Base-by-base conservation (phyloP, 2,888 invertebrate genomes). In the Melieria picta region DNA sequence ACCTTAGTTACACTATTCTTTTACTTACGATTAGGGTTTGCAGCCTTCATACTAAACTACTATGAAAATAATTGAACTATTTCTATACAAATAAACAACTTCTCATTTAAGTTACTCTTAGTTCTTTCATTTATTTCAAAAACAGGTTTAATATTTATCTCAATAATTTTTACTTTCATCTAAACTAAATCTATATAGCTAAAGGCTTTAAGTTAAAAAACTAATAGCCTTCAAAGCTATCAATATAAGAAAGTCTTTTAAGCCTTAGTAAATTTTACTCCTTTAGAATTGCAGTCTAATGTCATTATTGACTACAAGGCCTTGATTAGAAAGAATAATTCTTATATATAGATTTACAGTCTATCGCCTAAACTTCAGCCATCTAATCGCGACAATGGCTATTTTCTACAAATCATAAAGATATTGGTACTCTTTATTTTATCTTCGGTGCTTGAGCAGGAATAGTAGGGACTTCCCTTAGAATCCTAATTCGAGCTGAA, bases 181-280 rank as follows among this genome's bases (percentile, higher is more conserved):
- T 16, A 16, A 16, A 16, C 16, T 16, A 16, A 16, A 16, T 16
- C 16, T 16, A 16, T 69, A 65, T 69, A 69, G 10, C 11, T 42
- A 75, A 89, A 89, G 88, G 87, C 87, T 90, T 89, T 89, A 89
- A 89, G 89, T 89, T 89, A 76, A 72, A 72, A 90, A 90, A 90
- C 90, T 90, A 88, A 87, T 88, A 90, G 86, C 89, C 89, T 90
- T 90, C 89, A 90, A 90, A 90, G 89, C 88, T 90, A 85, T 88
- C 83, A 88, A 89, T 89, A 90, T 79, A 16, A 16, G 16, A 16
- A 16, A 16, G 16, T 16, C 16, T 16, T 16, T 16, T 16, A 16
- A 16, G 16, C 77, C 89, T 90, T 90, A 90, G 79, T 78, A 79
- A 77, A 67, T 55, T 61, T 76, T 82, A 87, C 83, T 84, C 83